A percentile compares a stretch with the other conserved stretches of the same genome.
Conservation (phyloP, 2,113 vertebrate genomes). For the Nerophis lumbriciformis region DNA sequence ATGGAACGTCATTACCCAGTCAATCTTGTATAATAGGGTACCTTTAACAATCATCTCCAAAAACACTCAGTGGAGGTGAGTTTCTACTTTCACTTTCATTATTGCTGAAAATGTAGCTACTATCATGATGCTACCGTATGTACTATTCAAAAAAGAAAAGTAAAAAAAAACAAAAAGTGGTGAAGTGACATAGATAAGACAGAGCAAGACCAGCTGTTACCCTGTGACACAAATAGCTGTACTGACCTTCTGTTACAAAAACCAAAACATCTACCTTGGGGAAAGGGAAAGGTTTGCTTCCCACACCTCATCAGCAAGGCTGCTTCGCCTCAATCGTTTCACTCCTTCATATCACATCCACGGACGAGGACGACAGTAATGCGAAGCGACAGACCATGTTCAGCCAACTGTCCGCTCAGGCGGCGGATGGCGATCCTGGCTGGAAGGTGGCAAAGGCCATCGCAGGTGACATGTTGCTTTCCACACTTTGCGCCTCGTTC, state of each 20-base stretch:
- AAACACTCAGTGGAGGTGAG: too few relatives aligned
- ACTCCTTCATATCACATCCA: background rate
- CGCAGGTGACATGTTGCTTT: conserved; percentile 20
- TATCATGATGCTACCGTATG: background rate
- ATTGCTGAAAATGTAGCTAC: background rate
- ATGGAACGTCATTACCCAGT: too few relatives aligned
- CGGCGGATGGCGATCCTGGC: conserved; percentile 21
- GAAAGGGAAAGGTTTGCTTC: conserved; percentile 3
- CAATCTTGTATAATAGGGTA: too few relatives aligned
- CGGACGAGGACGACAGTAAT: conserved; percentile 29
- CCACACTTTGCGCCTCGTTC: conserved; percentile 3
- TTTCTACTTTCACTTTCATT: background rate
- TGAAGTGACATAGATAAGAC: conserved; percentile 21
- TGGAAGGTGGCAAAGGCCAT: conserved; percentile 40
- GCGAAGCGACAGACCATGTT: conserved; percentile 38
- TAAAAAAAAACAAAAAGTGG: background rate
- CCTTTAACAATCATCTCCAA: too few relatives aligned
- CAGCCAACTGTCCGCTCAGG: conserved; percentile 33
- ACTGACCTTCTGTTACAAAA: conserved; percentile 32
- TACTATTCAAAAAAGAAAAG: background rate
- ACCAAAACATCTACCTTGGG: conserved; percentile 13
- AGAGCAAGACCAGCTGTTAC: conserved; percentile 39
- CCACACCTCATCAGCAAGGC: conserved; percentile 7
- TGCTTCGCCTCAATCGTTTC: conserved; percentile 13
- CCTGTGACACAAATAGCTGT: conserved; percentile 39